A percentile compares a stretch with the other conserved stretches of the same genome.
phyloP scores from a whole-genome alignment of 2,113 vertebrate species.

The Ictalurus punctatus region DNA sequence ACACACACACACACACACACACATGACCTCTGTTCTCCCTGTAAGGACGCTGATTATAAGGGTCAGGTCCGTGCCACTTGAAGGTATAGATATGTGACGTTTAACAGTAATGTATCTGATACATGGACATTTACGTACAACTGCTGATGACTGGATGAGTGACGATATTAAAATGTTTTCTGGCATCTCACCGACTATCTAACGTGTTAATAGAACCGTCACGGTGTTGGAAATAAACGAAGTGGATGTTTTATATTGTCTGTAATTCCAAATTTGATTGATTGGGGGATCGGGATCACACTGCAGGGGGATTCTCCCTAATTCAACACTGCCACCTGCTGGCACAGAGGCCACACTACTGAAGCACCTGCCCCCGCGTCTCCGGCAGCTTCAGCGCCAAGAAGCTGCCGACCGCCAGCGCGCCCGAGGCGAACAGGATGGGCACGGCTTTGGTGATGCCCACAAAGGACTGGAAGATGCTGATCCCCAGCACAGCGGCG shows the following conservation, averaged over 20 bases:
- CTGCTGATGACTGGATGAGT: conserved; percentile 52
- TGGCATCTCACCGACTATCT: neutral
- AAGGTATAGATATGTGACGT: conserved; percentile 10
- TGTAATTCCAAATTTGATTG: conserved; percentile 31
- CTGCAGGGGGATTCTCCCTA: conserved; percentile 69
- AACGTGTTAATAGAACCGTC: conserved; percentile 11
- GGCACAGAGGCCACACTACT: conserved; percentile 72
- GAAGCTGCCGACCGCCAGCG: conserved; percentile 87
- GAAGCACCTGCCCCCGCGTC: conserved; percentile 90
- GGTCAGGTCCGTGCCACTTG: conserved; percentile 47
- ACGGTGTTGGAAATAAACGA: neutral
- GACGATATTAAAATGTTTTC: neutral
- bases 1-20: conserved; percentile 50
- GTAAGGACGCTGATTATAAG: conserved; percentile 37
- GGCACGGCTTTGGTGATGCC: conserved; percentile 93
- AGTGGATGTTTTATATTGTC: conserved; percentile 35
- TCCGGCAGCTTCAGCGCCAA: conserved; percentile 91
- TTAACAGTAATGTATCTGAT: neutral
- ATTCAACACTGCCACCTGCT: conserved; percentile 55
- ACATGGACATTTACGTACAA: conserved; percentile 43
- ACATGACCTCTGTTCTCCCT: conserved; percentile 21
- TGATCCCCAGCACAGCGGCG: conserved; percentile 91
- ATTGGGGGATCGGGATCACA: conserved; percentile 61
- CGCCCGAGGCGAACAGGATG: conserved; percentile 89
- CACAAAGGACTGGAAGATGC: conserved; percentile 96